Percentiles rank a stretch among this genome's conserved stretches.
Evolutionary conservation across 2,113 vertebrate species (phyloP).

Genomic region (Morone saxatilis): DNA sequence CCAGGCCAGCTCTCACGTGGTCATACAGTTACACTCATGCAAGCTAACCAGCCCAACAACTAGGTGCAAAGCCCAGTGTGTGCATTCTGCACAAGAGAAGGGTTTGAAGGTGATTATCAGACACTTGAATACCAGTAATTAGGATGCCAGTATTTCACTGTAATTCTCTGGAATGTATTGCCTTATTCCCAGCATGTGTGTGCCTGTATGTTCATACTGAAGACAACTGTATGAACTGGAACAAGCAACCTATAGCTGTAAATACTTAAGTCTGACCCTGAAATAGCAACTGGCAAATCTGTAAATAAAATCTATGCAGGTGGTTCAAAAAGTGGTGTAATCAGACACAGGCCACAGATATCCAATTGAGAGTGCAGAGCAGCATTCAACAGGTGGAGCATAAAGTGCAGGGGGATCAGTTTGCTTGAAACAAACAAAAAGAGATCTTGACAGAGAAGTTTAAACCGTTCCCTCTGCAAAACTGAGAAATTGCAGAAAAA

Average conservation of each 20-base stretch:
- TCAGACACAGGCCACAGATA: no score
- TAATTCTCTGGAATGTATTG: no score
- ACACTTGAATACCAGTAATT: no score
- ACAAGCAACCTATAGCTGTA: background rate
- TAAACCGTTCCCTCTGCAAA: background rate
- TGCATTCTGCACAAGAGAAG: background rate
- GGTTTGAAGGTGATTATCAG: background rate
- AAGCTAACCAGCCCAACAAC: conserved; percentile 24
- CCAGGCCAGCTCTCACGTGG: conserved; percentile 26
- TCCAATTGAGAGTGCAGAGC: no score
- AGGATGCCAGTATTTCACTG: background rate
- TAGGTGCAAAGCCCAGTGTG: background rate
- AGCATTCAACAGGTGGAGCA: no score
- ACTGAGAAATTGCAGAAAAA: no score
- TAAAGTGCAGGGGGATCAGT: no score
- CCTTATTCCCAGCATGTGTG: background rate
- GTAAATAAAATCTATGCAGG: no score
- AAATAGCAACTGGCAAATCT: background rate
- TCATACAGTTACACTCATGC: conserved; percentile 18
- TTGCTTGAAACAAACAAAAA: no score
- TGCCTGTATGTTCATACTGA: background rate
- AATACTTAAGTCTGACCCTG: background rate
- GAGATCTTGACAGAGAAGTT: no score
- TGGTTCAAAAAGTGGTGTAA: no score
- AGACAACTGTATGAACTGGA: background rate